Base-by-base conservation (phyloP, 2,797 vertebrate genomes). In the Protosalanx chinensis region DNA sequence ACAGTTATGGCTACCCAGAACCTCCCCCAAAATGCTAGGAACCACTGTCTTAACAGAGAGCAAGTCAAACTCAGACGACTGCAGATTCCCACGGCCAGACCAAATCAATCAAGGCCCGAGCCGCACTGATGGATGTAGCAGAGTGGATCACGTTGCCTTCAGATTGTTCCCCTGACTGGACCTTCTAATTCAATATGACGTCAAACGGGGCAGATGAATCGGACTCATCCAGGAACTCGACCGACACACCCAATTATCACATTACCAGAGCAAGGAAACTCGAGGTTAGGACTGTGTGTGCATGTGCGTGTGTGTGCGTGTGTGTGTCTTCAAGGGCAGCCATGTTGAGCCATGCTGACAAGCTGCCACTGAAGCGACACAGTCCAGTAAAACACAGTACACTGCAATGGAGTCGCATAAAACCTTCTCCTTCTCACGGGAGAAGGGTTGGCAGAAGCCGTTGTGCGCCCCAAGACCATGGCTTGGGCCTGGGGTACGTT, bases 161-260 rank as follows among this genome's bases (percentile, higher is more conserved):
- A 37, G 27, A 56, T 13, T 71, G 18, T 76, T 82, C 73, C 72
- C 78, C 62, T 37, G 63, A 3, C 41, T 18, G 37, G 4, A 6
- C 41, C 64, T 2, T 6, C 49, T 70, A 30, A 66, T 79, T 78
- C 32, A 76, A 78, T 64, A 30, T 79, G 74, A 78, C 72, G 72
- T 57, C 18, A 66, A 72, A 57, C 32, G 46, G 62, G 46, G 16
- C 62, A 73, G 70, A 82, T 70, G 58, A 81, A 76, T 49, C 27
- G 5, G 66, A 67, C 49, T 71, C 69, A 80, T 64, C 71, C 74
- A 71, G 59, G 78, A 32, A 27, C 70, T 67, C 68, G 72, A 82
- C 71, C 30, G 72, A 67, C 74, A 73, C 71, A 78, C 67, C 76
- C 77, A 83, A 83, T 81, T 63, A 85, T 86, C 82, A 79, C 75